phyloP scores from a whole-genome alignment of 2,113 vertebrate species.

The Psilopsiagon aurifrons region DNA sequence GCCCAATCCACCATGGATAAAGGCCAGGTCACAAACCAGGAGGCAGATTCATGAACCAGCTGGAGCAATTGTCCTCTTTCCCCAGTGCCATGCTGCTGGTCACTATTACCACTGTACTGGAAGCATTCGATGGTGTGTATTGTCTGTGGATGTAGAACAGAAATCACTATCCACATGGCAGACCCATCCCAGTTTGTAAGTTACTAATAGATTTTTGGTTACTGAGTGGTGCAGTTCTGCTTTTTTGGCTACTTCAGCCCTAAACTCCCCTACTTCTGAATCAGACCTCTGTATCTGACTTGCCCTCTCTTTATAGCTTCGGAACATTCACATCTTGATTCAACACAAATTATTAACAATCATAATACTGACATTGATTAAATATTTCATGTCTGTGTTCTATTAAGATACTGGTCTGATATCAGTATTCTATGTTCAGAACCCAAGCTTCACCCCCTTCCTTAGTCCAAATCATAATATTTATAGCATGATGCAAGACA shows the following conservation, averaged over 20 bases:
- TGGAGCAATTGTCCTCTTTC: not conserved
- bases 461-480: not conserved
- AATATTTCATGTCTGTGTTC: not conserved
- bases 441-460: not conserved
- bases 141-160: not conserved
- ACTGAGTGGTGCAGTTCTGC: not conserved
- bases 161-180: not conserved
- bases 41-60: not conserved
- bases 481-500: not conserved
- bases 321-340: not conserved
- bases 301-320: not conserved
- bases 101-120: fast-evolving
- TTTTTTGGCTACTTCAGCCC: not conserved
- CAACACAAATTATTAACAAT: not conserved
- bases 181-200: not conserved
- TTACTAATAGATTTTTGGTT: not conserved
- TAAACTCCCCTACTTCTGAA: not conserved
- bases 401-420: not conserved
- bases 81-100: no score
- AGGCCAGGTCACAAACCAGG: not conserved
- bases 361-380: not conserved
- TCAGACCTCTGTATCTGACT: not conserved
- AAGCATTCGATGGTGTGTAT: not conserved
- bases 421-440: not conserved
- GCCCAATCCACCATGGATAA: not conserved